These are phyloP conservation scores for Troglohyphantes excavatus DNA, from an alignment of 2,888 invertebrate genomes.

Conservation along the genomic window DNA sequence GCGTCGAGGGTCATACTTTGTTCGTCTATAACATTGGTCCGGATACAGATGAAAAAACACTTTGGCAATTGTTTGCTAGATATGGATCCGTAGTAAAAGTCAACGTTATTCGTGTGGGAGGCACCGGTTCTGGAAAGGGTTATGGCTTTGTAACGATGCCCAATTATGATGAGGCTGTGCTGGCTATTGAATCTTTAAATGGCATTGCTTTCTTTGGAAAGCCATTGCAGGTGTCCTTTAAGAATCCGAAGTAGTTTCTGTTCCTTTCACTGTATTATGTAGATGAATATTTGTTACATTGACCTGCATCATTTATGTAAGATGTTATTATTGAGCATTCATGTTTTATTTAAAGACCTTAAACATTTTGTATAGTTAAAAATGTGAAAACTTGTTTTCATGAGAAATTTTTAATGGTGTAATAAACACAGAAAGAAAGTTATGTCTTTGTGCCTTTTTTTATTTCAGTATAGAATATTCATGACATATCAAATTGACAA, in stretches of 20 bases:
- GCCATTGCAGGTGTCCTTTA: conserved; percentile 83
- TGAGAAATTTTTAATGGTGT: background rate
- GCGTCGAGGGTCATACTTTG: conserved; percentile 81
- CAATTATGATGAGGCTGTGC: conserved; percentile 82
- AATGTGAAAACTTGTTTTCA: background rate
- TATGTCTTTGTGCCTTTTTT: no score
- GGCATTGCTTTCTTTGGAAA: conserved; percentile 82
- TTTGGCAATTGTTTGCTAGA: conserved; percentile 83
- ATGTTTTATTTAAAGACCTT: background rate
- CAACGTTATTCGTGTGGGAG: conserved; percentile 82
- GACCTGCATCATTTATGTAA: conserved; percentile 1
- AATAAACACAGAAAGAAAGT: background rate
- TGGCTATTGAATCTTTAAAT: conserved; percentile 83
- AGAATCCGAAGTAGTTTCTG: conserved; percentile 76
- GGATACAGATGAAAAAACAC: conserved; percentile 82
- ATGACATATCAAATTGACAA: no score
- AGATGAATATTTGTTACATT: background rate
- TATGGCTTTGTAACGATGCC: conserved; percentile 83
- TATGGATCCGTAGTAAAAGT: conserved; percentile 83
- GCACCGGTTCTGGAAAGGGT: conserved; percentile 82
- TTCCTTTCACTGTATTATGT: background rate
- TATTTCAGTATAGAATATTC: no score
- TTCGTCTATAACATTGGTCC: conserved; percentile 83
- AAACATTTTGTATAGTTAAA: no score
- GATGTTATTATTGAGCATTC: background rate